phyloP scores from a whole-genome alignment of 2,888 invertebrate genomes.

The Epinotia demarniana region DNA sequence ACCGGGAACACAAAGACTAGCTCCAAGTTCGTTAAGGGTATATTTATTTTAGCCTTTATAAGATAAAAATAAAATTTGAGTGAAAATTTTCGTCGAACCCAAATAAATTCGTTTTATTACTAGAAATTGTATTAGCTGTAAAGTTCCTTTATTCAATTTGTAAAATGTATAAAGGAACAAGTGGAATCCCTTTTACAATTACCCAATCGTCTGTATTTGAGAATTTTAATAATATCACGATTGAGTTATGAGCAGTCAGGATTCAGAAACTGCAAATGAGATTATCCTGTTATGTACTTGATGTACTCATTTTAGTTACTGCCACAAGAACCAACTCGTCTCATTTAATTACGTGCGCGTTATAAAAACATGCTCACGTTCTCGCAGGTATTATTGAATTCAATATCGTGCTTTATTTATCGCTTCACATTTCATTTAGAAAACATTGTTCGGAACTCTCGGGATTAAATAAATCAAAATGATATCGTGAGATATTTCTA shows the following conservation, averaged over 20 bases:
- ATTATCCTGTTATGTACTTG: neutral
- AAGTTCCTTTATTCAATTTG: neutral
- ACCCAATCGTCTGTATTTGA: too few species aligned
- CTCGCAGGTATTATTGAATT: conserved; percentile 16
- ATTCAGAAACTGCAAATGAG: too few species aligned
- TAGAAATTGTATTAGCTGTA: neutral
- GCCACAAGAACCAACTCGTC: too few species aligned
- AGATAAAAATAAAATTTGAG: neutral
- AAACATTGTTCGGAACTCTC: conserved; percentile 10
- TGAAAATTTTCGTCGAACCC: neutral
- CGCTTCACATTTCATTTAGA: conserved; percentile 19
- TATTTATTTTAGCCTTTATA: conserved; percentile 26
- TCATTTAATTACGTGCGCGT: neutral
- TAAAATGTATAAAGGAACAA: neutral
- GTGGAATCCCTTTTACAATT: too few species aligned
- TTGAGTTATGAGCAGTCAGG: too few species aligned
- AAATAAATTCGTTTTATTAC: neutral
- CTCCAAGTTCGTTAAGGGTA: conserved; percentile 23
- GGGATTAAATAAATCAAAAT: conserved; percentile 39
- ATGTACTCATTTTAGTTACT: neutral
- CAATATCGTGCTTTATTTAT: conserved; percentile 33
- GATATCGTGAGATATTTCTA: conserved; percentile 39
- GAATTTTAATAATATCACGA: too few species aligned
- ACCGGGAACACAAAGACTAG: conserved; percentile 22
- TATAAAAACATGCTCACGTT: neutral